These are phyloP conservation scores for Gordius sp. DNA, from an alignment of 2,888 invertebrate genomes.

Conservation along the genomic window DNA sequence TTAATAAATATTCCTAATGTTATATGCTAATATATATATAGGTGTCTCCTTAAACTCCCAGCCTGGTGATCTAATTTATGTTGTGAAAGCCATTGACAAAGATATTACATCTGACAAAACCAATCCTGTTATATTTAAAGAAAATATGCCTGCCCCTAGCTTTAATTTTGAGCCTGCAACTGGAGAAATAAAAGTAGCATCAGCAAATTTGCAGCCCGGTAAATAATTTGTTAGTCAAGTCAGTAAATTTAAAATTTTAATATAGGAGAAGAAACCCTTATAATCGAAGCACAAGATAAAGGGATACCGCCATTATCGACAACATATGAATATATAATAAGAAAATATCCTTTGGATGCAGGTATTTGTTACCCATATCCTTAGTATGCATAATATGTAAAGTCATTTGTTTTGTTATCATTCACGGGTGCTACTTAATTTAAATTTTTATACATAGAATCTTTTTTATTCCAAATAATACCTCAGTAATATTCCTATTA, in stretches of 20 bases:
- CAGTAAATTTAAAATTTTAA: not conserved
- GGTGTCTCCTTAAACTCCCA: not conserved
- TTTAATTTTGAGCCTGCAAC: constrained; percentile 9
- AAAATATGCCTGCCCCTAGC: constrained; percentile 7
- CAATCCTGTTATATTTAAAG: constrained; percentile 2
- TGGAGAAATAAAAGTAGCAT: constrained; percentile 6
- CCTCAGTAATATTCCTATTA: too few relatives aligned
- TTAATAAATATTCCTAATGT: too few relatives aligned
- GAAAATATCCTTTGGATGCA: constrained; percentile 4
- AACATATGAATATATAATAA: not conserved
- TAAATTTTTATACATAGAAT: too few relatives aligned
- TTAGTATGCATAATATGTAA: too few relatives aligned
- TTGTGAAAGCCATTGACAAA: not conserved
- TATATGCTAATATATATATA: too few relatives aligned
- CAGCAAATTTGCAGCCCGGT: not conserved
- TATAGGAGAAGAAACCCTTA: constrained; percentile 8
- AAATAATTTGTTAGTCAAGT: not conserved
- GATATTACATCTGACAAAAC: not conserved
- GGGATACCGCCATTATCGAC: not conserved
- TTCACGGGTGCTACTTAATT: too few relatives aligned
- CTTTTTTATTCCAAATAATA: too few relatives aligned
- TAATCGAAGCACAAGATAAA: constrained; percentile 1
- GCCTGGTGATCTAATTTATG: not conserved
- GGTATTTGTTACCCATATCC: too few relatives aligned
- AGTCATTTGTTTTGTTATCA: too few relatives aligned